Percentiles rank a stretch among this genome's conserved stretches.
These are phyloP conservation scores for Synergus laeviventris DNA, from an alignment of 2,888 invertebrate genomes.

Conservation along the genomic window DNA sequence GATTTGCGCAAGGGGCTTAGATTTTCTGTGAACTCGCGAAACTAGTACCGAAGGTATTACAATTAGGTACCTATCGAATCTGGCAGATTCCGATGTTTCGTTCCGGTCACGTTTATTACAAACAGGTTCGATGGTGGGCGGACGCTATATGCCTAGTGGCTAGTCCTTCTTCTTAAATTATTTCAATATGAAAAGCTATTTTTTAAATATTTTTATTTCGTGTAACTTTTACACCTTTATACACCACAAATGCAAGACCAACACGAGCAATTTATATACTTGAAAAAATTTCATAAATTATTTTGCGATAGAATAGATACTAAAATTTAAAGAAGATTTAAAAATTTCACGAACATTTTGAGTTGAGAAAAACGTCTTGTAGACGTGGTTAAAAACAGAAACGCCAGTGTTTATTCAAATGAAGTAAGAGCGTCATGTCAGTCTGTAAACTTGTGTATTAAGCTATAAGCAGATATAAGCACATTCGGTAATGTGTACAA, in stretches of 20 bases:
- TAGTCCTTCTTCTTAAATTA: not conserved
- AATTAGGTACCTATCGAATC: not conserved
- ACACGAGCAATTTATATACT: no score
- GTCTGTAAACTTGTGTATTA: not conserved
- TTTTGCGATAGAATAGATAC: no score
- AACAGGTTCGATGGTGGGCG: not conserved
- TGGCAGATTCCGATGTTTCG: constrained; percentile 29
- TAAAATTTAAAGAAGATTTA: not conserved
- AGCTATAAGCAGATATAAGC: not conserved
- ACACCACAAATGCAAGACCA: no score
- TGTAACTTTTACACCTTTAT: no score
- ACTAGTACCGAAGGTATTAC: not conserved
- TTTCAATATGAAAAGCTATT: not conserved
- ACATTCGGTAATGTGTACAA: not conserved
- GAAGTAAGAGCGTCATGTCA: not conserved
- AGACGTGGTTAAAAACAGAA: not conserved
- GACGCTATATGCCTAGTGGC: not conserved
- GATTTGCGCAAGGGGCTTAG: not conserved
- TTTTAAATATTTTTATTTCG: no score
- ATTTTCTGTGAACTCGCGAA: not conserved
- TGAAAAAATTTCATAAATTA: no score
- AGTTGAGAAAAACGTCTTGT: not conserved
- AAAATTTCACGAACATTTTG: not conserved
- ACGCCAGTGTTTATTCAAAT: not conserved
- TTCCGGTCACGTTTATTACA: constrained; percentile 15